These are phyloP conservation scores for Salpingus planirostris DNA, from an alignment of 2,888 invertebrate species.

Conservation along the genomic window DNA sequence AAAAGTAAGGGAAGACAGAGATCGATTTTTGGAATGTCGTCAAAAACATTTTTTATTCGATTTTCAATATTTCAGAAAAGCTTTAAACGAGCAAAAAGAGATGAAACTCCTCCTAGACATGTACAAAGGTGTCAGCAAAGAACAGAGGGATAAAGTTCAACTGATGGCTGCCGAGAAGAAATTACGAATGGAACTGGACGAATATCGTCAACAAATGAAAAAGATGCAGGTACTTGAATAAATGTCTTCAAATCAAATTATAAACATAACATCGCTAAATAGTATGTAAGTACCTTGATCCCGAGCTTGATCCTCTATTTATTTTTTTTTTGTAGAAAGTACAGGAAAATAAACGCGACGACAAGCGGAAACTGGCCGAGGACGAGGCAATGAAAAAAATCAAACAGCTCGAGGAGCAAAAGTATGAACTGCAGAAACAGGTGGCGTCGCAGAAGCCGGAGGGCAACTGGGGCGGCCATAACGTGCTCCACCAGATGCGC, in stretches of 20 bases:
- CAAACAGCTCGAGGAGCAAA: conserved; percentile 88
- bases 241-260: no score
- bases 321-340: conserved; percentile 6
- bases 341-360: conserved; percentile 85
- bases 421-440: conserved; percentile 85
- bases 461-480: conserved; percentile 40
- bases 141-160: conserved; percentile 92
- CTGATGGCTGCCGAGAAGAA: conserved; percentile 93
- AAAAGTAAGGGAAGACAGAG: no score
- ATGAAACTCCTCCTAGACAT: conserved; percentile 89
- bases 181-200: conserved; percentile 81
- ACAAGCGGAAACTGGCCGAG: conserved; percentile 82
- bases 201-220: conserved; percentile 75
- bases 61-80: conserved; percentile 60
- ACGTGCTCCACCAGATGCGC: conserved; percentile 48
- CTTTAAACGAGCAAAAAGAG: conserved; percentile 88
- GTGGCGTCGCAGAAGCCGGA: conserved; percentile 75
- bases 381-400: conserved; percentile 92
- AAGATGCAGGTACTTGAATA: conserved; percentile 69
- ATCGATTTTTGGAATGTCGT: no score
- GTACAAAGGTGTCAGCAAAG: conserved; percentile 96
- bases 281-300: no score
- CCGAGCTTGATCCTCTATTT: no score
- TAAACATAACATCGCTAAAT: no score
- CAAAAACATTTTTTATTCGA: no score